These are phyloP conservation scores for Parnassius orleans DNA, from an alignment of 2,888 invertebrate species.

Conservation along the genomic window DNA sequence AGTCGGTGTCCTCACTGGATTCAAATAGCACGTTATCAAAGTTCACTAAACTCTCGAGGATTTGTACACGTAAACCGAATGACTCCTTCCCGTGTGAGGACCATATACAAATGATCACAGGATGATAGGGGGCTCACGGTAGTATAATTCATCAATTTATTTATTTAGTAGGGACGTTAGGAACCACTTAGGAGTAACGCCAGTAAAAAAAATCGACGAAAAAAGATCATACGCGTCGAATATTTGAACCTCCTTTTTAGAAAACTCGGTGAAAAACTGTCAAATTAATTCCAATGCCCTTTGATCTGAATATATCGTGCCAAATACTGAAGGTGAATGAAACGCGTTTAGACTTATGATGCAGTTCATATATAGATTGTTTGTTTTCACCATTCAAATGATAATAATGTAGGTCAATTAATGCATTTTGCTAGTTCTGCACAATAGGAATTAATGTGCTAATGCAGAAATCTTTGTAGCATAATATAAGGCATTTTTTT, in stretches of 20 bases:
- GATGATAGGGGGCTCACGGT: slow-evolving; percentile 43
- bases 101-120: slow-evolving; percentile 38
- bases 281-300: background rate
- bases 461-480: too few relatives aligned
- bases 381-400: slow-evolving; percentile 5
- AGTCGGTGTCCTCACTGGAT: too few relatives aligned
- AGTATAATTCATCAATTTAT: slow-evolving; percentile 33
- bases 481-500: too few relatives aligned
- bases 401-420: slow-evolving; percentile 1
- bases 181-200: slow-evolving; percentile 22
- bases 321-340: slow-evolving; percentile 1
- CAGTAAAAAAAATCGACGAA: slow-evolving; percentile 3
- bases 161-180: slow-evolving; percentile 35
- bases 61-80: background rate
- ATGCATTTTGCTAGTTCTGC: background rate
- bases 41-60: slow-evolving; percentile 5
- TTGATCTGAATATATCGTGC: background rate
- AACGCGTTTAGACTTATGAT: slow-evolving; percentile 1
- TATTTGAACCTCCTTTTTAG: too few relatives aligned
- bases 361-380: background rate
- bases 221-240: background rate
- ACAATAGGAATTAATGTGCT: too few relatives aligned
- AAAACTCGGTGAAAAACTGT: too few relatives aligned
- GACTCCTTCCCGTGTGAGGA: slow-evolving; percentile 23
- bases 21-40: background rate